Base-by-base conservation (phyloP, 2,888 invertebrate species). In the Pandemis cinnamomeana region DNA sequence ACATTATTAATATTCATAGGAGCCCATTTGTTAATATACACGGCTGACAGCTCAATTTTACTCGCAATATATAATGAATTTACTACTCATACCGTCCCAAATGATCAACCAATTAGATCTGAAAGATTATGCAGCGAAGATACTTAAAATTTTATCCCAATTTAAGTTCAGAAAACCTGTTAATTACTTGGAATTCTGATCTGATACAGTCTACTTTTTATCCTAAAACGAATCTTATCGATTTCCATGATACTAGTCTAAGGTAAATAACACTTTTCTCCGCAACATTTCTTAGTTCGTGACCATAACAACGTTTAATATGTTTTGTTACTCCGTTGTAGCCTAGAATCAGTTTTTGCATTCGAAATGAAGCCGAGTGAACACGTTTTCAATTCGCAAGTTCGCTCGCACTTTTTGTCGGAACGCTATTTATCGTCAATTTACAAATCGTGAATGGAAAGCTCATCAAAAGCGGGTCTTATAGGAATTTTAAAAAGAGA, bases 1-100 rank as follows among this genome's bases (percentile, higher is more conserved):
- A 82, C 83, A 86, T 86, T 90, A 92, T 93, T 92, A 92, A 91
- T 93, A 93, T 93, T 92, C 93, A 93, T 93, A 88, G 89, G 77
- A 75, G 81, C 84, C 87, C 89, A 92, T 93, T 92, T 91, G 88
- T 92, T 92, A 91, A 91, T 91, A 89, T 84, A 87, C 87, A 84
- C 83, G 81, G 83, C 85, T 88, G 93, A 93, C 93, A 93, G 91
- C 89, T 93, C 90, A 92, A 92, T 93, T 90, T 91, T 85, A 89
- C 84, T 83, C 78, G 86, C 86, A 78, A 82, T 87, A 83, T 84
- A 80, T 78, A 79, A 78, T 78, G 76, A 78, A 81, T 78, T 81
- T 82, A 81, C 80, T 72, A 69, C 51, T 71, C 66, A 73, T 71
- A 71, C 61, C 71, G 70, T 72, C 83, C 82, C 81, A 78, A 81